Conservation (phyloP, 1,140 invertebrate species). For the Oppia nitens region DNA sequence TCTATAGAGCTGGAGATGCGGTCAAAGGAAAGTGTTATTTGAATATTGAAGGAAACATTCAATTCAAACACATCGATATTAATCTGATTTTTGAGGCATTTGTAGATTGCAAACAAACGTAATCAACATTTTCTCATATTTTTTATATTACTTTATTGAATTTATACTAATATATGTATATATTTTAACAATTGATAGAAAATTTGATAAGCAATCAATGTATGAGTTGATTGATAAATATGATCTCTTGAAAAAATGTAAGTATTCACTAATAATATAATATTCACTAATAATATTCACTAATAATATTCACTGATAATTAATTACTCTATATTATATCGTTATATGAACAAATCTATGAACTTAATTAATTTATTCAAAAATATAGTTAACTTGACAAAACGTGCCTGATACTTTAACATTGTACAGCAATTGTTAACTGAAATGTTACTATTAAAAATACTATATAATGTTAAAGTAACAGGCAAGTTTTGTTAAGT, state of each 20-base stretch:
- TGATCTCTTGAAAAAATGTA: not conserved
- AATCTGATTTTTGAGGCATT: not conserved
- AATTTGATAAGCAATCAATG: not conserved
- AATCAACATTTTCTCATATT: not conserved
- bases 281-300: not conserved
- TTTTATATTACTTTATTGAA: not conserved
- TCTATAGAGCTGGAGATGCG: not conserved
- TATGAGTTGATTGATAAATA: not conserved
- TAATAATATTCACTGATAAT: not conserved
- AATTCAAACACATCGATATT: not conserved
- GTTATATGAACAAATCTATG: no score
- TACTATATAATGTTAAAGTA: no score
- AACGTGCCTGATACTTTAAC: no score
- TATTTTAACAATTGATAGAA: no score
- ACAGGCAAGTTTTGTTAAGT: no score
- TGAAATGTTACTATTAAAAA: no score
- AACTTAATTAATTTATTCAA: no score
- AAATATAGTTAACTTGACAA: no score
- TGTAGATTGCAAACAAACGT: not conserved
- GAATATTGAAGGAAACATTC: not conserved
- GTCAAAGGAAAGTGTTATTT: not conserved
- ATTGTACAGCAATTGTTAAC: no score
- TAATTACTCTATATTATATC: no score
- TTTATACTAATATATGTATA: no score
- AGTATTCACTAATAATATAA: not conserved